These are phyloP conservation scores for Varanus komodoensis DNA, from an alignment of 2,113 vertebrate genomes.

Conservation along the genomic window DNA sequence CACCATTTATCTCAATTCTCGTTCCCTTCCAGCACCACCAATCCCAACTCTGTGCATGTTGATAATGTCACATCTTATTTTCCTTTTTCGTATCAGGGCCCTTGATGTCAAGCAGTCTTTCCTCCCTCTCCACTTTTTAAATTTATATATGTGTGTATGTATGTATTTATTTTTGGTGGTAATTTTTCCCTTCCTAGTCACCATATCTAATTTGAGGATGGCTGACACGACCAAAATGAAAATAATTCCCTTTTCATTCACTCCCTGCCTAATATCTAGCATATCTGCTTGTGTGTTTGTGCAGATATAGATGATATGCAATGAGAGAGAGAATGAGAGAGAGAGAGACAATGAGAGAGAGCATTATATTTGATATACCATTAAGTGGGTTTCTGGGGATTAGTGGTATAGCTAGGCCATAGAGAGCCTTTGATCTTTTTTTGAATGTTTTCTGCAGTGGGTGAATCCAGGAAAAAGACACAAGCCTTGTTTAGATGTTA, in stretches of 20 bases:
- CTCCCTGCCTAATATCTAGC: slow-evolving; percentile 37
- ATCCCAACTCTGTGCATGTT: slow-evolving; percentile 51
- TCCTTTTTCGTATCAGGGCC: slow-evolving; percentile 44
- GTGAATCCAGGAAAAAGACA: slow-evolving; percentile 44
- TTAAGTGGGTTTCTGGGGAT: slow-evolving; percentile 27
- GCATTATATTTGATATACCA: slow-evolving; percentile 45
- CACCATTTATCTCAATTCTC: slow-evolving; percentile 58
- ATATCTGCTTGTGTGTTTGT: slow-evolving; percentile 1
- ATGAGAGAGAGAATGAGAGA: too few species aligned
- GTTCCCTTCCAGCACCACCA: slow-evolving; percentile 24
- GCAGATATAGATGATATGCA: too few species aligned
- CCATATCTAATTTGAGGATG: slow-evolving; percentile 49
- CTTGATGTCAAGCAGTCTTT: slow-evolving; percentile 54
- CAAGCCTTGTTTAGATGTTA: slow-evolving; percentile 51
- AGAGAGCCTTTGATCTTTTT: slow-evolving; percentile 55
- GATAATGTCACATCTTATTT: slow-evolving; percentile 44
- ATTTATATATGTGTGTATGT: too few species aligned
- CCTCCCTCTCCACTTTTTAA: slow-evolving; percentile 3
- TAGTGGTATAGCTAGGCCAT: slow-evolving; percentile 55
- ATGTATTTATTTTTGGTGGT: slow-evolving; percentile 11
- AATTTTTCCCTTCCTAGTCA: slow-evolving; percentile 43
- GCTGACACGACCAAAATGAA: slow-evolving; percentile 55
- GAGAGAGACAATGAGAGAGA: slow-evolving; percentile 29
- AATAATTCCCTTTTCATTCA: slow-evolving; percentile 58
- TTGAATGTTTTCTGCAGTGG: slow-evolving; percentile 51